These are phyloP conservation scores for Oenanthe melanoleuca DNA, from an alignment of 2,113 vertebrate genomes.

Conservation along the genomic window DNA sequence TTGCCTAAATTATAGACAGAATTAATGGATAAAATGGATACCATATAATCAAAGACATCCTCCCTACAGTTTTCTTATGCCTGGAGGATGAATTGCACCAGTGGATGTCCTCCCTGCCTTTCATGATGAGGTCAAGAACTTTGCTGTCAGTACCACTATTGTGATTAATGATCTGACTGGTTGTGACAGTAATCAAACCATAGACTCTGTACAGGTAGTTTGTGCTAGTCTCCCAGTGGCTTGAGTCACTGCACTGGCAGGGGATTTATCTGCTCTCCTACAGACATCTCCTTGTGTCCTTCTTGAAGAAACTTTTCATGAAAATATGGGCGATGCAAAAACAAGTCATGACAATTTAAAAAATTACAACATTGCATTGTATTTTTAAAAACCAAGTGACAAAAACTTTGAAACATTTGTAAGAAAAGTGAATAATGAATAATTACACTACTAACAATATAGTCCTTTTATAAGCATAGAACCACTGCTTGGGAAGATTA, in stretches of 20 bases:
- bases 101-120: conserved; percentile 55
- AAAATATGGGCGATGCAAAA: not conserved
- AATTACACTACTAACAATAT: conserved; percentile 75
- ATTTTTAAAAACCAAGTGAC: not conserved
- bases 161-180: conserved; percentile 67
- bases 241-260: conserved; percentile 49
- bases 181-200: conserved; percentile 65
- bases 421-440: conserved; percentile 69
- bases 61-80: conserved; percentile 51
- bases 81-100: conserved; percentile 63
- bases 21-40: conserved; percentile 53
- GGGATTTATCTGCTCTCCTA: conserved; percentile 38
- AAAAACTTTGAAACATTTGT: conserved; percentile 45
- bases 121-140: conserved; percentile 73
- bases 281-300: conserved; percentile 33
- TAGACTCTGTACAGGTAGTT: conserved; percentile 22
- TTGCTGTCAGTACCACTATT: conserved; percentile 63
- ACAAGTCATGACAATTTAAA: conserved; percentile 20
- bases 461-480: conserved; percentile 77
- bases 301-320: conserved; percentile 24
- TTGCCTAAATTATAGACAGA: conserved; percentile 31
- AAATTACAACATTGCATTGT: conserved; percentile 57
- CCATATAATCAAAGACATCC: conserved; percentile 52
- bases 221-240: not conserved
- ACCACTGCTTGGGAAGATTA: conserved; percentile 67